Evolutionary conservation across 2,113 vertebrate genomes (phyloP).

Genomic region (Triplophysa tibetana): DNA sequence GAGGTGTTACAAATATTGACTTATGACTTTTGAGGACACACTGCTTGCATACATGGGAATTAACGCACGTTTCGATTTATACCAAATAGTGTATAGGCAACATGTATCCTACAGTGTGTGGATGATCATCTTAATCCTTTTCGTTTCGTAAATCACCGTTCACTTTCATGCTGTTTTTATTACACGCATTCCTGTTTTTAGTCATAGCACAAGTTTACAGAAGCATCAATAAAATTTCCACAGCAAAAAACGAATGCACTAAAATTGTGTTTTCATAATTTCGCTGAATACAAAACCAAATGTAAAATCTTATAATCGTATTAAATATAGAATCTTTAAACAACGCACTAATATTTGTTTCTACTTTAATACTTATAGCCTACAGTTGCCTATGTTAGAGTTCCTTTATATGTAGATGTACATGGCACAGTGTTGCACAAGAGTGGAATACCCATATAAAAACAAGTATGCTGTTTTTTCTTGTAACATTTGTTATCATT

Average conservation of each 20-base stretch:
- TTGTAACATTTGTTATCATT: not conserved
- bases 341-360: too few relatives aligned
- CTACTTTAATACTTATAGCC: too few relatives aligned
- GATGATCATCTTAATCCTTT: not conserved
- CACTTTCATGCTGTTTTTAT: not conserved
- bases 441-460: conserved; percentile 1
- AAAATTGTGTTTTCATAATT: too few relatives aligned
- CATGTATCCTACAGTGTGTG: not conserved
- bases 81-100: too few relatives aligned
- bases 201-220: not conserved
- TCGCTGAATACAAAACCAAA: too few relatives aligned
- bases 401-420: not conserved
- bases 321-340: too few relatives aligned
- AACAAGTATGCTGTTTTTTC: not conserved
- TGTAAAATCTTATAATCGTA: too few relatives aligned
- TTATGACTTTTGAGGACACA: not conserved
- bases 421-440: not conserved
- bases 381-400: too few relatives aligned
- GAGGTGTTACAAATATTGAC: conserved; percentile 27
- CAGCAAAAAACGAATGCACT: too few relatives aligned
- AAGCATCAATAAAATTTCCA: not conserved
- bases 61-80: conserved; percentile 54
- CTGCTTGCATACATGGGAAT: conserved; percentile 60
- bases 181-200: not conserved
- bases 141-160: not conserved